Evolutionary conservation across 92 coral and sea anemone genomes (phyloP), one percentile per base, ranked within the genome.

Genomic region (Phenganax marumi): DNA sequence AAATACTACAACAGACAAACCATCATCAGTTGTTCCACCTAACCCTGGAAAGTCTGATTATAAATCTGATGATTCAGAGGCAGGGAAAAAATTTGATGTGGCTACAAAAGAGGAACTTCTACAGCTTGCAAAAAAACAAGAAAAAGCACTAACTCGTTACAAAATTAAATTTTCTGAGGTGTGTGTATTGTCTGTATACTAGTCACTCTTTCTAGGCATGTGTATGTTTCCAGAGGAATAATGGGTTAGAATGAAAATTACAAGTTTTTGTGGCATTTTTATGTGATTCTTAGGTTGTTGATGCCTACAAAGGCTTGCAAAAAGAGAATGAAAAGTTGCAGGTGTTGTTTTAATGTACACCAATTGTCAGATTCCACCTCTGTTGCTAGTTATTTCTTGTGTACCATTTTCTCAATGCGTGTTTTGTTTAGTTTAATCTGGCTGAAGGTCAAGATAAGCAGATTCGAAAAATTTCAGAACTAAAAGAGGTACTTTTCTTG

Each of bases 241-340:
- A 63, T 13, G n/a, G 52, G 53, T 70, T 70, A 8, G 16, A 19
- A 8, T 14, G 17, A 14, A 56, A 1, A 56, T 56, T 56, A 1
- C 63, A 14, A 56, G 43, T 33, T 33, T 33, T 56, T 19, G 63
- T 14, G 21, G 8, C 3, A 18, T 64, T n/a, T 19, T 76, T 68
- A 22, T 12, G 8, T 0, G 10, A 52, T 16, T 79, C 71, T 16
- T 75, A 94, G 98, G 97, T 94, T 76, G 98, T 94, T 47, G 97
- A 94, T 88, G 98, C 98, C 11, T 94, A 90, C 82, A 94, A 94
- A 86, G 92, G 85, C 70, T 83, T 94, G 50, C 97, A 94, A 75
- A 94, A 94, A 79, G 98, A 94, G 82, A 94, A 94, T 87, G 98
- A 94, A 46, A 94, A 94, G 72, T 87, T 94, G 68, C 97, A 94